Evolutionary conservation across 2,797 vertebrate genomes (phyloP).

Genomic region (Pelodytes ibericus): DNA sequence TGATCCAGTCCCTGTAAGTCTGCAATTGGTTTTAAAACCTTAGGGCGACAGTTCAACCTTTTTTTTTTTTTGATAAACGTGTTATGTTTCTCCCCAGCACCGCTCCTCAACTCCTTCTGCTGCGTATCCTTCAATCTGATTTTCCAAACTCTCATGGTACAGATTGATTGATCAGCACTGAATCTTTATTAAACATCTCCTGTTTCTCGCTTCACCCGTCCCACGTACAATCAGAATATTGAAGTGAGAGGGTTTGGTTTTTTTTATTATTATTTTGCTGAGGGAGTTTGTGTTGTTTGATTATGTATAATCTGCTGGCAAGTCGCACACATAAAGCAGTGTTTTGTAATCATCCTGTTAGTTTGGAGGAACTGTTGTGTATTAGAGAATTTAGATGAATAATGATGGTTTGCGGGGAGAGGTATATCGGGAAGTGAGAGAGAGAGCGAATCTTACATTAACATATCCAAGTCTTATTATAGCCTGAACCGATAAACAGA

Average conservation of each 20-base stretch:
- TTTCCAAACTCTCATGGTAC: background rate
- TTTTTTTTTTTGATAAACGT: too few relatives aligned
- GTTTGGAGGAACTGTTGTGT: conserved; percentile 33
- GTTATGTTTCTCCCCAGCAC: too few relatives aligned
- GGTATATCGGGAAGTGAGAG: conserved; percentile 38
- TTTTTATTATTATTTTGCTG: background rate
- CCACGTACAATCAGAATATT: conserved; percentile 22
- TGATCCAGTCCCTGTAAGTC: too few relatives aligned
- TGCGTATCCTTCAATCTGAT: background rate
- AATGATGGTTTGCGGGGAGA: conserved; percentile 38
- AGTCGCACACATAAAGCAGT: conserved; percentile 16
- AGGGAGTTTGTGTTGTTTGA: conserved; percentile 1
- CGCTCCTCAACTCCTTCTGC: too few relatives aligned
- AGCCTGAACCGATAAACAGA: conserved; percentile 28
- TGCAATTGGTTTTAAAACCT: too few relatives aligned
- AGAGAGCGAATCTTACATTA: conserved; percentile 43
- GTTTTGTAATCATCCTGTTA: conserved; percentile 47
- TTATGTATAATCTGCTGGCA: conserved; percentile 39
- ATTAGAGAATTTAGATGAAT: conserved; percentile 43
- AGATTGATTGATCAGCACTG: conserved; percentile 1
- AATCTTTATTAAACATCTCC: conserved; percentile 13
- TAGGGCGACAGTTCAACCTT: too few relatives aligned
- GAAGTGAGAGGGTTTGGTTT: too few relatives aligned
- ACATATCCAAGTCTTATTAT: conserved; percentile 51
- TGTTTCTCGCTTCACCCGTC: background rate